Base-by-base conservation (phyloP, 2,888 invertebrate genomes). In the Sphaerophoria taeniata region DNA sequence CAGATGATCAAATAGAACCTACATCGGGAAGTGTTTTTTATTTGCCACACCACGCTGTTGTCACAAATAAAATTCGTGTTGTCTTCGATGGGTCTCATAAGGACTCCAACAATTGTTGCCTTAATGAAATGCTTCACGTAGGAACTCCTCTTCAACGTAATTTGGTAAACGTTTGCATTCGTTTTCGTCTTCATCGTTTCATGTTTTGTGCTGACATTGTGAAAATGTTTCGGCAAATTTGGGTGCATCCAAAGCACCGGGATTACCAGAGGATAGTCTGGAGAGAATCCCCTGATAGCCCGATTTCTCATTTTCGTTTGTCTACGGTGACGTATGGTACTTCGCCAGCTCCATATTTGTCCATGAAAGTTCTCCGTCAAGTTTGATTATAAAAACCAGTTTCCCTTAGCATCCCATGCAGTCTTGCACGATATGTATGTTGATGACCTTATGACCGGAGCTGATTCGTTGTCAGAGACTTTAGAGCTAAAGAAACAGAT, bases 231-330 rank as follows among this genome's bases (percentile, higher is more conserved):
- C 73, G 79, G 3, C 79, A 83, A 65, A 73, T 86, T 45, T 70
- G 65, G 60, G 51, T 87, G 7, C 11, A 70, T 53, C 31, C 55
- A 24, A 36, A 45, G 11, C 39, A 84, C 39, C 39, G 63, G 11
- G 51, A 81, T 53, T 87, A 60, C 56, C 84, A 87, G 56, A 39
- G 86, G 24, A 87, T 88, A 14, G 56, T 87, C 3, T 87, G 67
- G 53, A 11, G 67, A 39, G 53, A 53, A 67, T 67, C 67, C 34
- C 53, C 53, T 49, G 14, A 49, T n/a, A 49, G 49, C n/a, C 49
- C 49, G 6, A 16, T 16, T 3, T 16, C 16, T 0, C 49, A 49
- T 16, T 49, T 1, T 49, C 16, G 49, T 16, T 16, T 49, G 16
- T n/a, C 49, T 49, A 16, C 49, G 4, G 16, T 33, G 4, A 33